These are phyloP conservation scores for Sturnira hondurensis DNA, from an alignment of 2,113 vertebrate species.

Conservation along the genomic window DNA sequence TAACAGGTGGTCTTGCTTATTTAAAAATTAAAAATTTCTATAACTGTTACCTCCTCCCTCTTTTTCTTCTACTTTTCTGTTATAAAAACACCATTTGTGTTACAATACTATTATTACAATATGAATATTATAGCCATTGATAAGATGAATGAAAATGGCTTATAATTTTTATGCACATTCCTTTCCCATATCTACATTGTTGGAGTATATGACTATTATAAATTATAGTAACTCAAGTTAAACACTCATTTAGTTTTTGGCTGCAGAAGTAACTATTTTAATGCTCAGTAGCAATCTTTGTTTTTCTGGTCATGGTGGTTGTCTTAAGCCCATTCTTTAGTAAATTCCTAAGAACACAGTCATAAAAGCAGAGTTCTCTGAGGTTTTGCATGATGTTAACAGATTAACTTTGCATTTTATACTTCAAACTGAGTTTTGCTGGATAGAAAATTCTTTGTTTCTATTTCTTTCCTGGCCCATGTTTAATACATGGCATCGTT, in stretches of 20 bases:
- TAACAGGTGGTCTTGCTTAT: not conserved
- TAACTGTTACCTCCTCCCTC: not conserved
- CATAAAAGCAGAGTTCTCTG: not conserved
- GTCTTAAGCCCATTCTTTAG: not conserved
- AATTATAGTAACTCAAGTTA: not conserved
- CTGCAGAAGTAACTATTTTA: not conserved
- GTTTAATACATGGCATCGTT: not conserved
- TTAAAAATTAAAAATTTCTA: not conserved
- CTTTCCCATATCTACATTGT: not conserved
- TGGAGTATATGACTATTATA: not conserved
- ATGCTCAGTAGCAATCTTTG: not conserved
- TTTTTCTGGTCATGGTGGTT: not conserved
- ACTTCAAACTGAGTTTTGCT: not conserved
- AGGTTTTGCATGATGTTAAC: not conserved
- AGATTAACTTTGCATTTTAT: not conserved
- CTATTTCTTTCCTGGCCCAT: not conserved
- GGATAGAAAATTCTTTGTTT: not conserved
- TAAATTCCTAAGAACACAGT: not conserved
- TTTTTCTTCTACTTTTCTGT: not conserved
- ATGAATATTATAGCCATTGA: not conserved
- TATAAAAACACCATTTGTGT: not conserved
- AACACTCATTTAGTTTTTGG: not conserved
- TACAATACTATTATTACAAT: not conserved
- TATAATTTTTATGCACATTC: not conserved
- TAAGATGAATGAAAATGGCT: not conserved